Conservation (phyloP, 2,888 invertebrate species). For the Diabrotica balteata region DNA sequence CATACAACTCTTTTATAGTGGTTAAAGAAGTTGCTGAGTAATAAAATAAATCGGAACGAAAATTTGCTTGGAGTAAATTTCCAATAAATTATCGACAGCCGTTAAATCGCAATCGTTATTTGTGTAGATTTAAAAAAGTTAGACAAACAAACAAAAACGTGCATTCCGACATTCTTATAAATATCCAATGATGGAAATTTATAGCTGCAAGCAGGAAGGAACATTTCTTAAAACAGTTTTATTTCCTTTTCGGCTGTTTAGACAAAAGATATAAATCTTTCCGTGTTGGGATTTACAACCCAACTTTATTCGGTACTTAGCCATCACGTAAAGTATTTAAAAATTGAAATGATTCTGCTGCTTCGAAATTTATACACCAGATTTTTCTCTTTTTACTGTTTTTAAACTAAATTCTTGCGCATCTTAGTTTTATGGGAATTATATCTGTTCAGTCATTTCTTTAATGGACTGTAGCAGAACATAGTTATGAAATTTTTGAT, state of each 20-base stretch:
- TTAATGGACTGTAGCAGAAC: no score
- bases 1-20: no score
- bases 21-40: no score
- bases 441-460: constrained; percentile 3
- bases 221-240: constrained; percentile 16
- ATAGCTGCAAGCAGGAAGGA: constrained; percentile 2
- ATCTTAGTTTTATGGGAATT: constrained; percentile 29
- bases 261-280: constrained; percentile 36
- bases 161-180: constrained; percentile 6
- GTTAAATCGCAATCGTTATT: constrained; percentile 4
- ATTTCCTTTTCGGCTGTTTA: constrained; percentile 18
- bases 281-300: constrained; percentile 35
- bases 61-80: background rate
- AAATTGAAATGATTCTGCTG: constrained; percentile 48
- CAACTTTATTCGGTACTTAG: constrained; percentile 31
- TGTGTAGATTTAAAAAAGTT: constrained; percentile 1
- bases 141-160: constrained; percentile 8
- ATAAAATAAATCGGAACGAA: no score
- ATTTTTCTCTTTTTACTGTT: no score
- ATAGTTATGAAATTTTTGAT: no score
- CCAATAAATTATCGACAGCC: constrained; percentile 3
- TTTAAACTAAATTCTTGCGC: no score
- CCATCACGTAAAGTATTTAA: constrained; percentile 45
- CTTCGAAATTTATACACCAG: constrained; percentile 26
- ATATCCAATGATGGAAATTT: constrained; percentile 12